phyloP scores from a whole-genome alignment of 2,888 invertebrate genomes.

The Campaea margaritaria region DNA sequence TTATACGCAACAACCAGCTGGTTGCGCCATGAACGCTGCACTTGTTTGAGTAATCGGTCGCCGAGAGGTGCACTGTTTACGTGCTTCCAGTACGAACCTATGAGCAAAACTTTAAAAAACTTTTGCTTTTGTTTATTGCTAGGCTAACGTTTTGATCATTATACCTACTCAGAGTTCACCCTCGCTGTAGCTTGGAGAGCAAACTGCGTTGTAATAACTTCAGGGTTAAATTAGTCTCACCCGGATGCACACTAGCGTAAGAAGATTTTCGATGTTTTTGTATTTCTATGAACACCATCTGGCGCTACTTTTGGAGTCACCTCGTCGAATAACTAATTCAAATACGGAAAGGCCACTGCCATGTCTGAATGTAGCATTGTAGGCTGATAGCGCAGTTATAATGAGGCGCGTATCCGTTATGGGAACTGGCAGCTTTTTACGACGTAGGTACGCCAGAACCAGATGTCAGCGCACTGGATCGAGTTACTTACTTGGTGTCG shows the following conservation, averaged over 20 bases:
- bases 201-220: too few relatives aligned
- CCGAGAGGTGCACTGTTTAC: background rate
- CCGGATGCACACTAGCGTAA: too few relatives aligned
- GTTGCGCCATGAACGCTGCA: background rate
- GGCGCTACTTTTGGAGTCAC: too few relatives aligned
- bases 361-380: slow-evolving; percentile 3
- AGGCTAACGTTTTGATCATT: too few relatives aligned
- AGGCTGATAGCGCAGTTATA: slow-evolving; percentile 10
- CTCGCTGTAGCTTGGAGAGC: too few relatives aligned
- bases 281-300: too few relatives aligned
- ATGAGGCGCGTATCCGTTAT: slow-evolving; percentile 6
- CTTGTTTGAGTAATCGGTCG: slow-evolving; percentile 13
- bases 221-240: too few relatives aligned
- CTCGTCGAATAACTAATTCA: slow-evolving; percentile 2
- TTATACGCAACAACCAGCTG: background rate
- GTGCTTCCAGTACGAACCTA: background rate
- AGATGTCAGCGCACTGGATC: slow-evolving; percentile 12
- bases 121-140: background rate
- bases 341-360: slow-evolving; percentile 1
- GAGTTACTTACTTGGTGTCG: slow-evolving; percentile 11
- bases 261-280: too few relatives aligned
- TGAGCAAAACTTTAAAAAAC: background rate
- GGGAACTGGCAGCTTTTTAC: slow-evolving; percentile 2
- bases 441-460: too few relatives aligned
- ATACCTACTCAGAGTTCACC: too few relatives aligned